phyloP scores from a whole-genome alignment of 2,888 invertebrate genomes.

The Tachina lurida region DNA sequence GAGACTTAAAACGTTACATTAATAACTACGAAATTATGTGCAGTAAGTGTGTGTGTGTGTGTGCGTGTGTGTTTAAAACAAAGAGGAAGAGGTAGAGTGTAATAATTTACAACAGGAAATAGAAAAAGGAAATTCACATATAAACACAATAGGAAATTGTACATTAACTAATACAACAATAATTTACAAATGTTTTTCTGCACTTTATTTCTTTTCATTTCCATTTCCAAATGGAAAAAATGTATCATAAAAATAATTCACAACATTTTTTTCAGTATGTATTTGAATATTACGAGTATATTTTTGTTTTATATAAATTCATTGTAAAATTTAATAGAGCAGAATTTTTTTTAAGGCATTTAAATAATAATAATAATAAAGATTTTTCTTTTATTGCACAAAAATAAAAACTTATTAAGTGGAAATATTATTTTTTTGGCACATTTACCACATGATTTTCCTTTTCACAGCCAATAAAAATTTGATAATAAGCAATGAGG shows the following conservation, averaged over 20 bases:
- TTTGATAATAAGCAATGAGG: neutral
- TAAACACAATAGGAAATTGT: slow-evolving; percentile 66
- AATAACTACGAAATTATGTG: neutral
- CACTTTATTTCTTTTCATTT: slow-evolving; percentile 9
- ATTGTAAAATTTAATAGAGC: slow-evolving; percentile 63
- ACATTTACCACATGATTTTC: slow-evolving; percentile 8
- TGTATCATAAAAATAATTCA: slow-evolving; percentile 36
- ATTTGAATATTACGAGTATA: neutral
- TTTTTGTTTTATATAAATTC: slow-evolving; percentile 18
- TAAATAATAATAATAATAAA: neutral
- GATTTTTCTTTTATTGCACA: neutral
- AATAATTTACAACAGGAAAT: slow-evolving; percentile 61
- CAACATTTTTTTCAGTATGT: neutral
- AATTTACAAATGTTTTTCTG: slow-evolving; percentile 18
- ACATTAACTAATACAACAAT: slow-evolving; percentile 61
- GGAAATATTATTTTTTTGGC: slow-evolving; percentile 41
- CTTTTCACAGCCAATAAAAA: slow-evolving; percentile 23
- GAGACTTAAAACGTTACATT: neutral
- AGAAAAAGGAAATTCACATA: slow-evolving; percentile 56
- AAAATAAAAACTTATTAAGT: slow-evolving; percentile 62
- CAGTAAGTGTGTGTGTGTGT: neutral
- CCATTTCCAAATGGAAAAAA: neutral
- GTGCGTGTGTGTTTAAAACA: neutral
- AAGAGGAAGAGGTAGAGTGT: neutral
- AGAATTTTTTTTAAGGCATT: slow-evolving; percentile 34